Evolutionary conservation across 2,113 vertebrate genomes (phyloP).

Genomic region (Gnathonemus longibarbis): DNA sequence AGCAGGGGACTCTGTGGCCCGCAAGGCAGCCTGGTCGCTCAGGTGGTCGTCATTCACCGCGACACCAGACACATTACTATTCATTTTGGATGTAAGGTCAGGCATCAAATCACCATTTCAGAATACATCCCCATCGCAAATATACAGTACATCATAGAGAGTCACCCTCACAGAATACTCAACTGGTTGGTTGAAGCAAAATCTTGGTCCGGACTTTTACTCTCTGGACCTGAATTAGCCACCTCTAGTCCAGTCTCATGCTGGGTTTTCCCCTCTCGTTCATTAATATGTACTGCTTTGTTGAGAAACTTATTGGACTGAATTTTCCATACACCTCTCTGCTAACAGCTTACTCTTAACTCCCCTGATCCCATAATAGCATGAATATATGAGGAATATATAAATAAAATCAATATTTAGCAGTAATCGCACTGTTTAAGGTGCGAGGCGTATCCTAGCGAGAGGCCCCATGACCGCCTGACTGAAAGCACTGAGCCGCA

Average conservation of each 20-base stretch:
- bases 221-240: background rate
- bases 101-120: background rate
- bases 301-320: background rate
- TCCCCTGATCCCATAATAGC: background rate
- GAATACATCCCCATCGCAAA: background rate
- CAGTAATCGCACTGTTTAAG: background rate
- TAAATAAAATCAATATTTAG: background rate
- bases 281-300: background rate
- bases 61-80: background rate
- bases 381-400: background rate
- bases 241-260: background rate
- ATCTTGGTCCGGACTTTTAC: background rate
- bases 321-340: background rate
- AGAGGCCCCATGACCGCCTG: background rate
- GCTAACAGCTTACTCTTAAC: background rate
- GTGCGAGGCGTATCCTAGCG: background rate
- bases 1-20: background rate
- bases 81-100: slow-evolving; percentile 8
- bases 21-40: background rate
- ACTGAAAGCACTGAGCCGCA: background rate
- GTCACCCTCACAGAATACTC: background rate
- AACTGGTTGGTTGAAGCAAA: background rate
- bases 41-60: background rate
- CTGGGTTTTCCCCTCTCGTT: background rate
- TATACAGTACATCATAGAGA: background rate